Evolutionary conservation across 2,797 vertebrate species (phyloP).

Genomic region (Saxicola maurus): DNA sequence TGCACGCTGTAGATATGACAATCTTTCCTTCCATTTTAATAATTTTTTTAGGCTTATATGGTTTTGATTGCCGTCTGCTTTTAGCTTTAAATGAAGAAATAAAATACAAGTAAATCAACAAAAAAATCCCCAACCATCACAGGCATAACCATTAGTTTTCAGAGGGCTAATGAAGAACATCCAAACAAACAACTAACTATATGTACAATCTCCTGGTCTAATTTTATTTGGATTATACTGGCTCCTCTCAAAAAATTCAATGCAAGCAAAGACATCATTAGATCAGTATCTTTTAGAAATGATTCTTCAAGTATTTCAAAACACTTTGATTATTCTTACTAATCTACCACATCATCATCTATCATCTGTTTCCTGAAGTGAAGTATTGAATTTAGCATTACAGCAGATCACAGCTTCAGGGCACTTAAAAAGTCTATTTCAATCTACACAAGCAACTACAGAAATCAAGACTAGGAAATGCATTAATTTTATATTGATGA

Average conservation of each 20-base stretch:
- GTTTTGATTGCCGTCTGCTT: slow-evolving; percentile 95
- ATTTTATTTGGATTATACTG: background rate
- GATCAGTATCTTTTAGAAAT: background rate
- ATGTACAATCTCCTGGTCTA: background rate
- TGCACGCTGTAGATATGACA: slow-evolving; percentile 91
- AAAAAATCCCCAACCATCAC: background rate
- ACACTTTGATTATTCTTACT: background rate
- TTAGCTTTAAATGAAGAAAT: slow-evolving; percentile 79
- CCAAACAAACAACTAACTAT: background rate
- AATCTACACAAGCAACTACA: background rate
- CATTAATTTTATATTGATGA: background rate
- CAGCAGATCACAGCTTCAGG: background rate
- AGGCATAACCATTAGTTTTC: background rate
- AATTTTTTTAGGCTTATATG: slow-evolving; percentile 99
- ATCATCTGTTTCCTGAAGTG: background rate
- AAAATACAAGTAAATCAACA: background rate
- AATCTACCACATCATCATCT: background rate
- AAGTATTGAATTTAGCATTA: background rate
- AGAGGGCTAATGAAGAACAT: background rate
- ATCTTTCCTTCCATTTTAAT: slow-evolving; percentile 97
- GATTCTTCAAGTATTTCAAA: background rate
- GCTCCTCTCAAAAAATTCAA: background rate
- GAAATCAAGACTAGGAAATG: background rate
- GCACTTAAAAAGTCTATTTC: background rate
- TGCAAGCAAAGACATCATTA: background rate